Percentiles rank a stretch among this genome's conserved stretches.
These are phyloP conservation scores for Mormyrops boulengeri DNA, from an alignment of 2,797 vertebrate genomes.

Conservation along the genomic window DNA sequence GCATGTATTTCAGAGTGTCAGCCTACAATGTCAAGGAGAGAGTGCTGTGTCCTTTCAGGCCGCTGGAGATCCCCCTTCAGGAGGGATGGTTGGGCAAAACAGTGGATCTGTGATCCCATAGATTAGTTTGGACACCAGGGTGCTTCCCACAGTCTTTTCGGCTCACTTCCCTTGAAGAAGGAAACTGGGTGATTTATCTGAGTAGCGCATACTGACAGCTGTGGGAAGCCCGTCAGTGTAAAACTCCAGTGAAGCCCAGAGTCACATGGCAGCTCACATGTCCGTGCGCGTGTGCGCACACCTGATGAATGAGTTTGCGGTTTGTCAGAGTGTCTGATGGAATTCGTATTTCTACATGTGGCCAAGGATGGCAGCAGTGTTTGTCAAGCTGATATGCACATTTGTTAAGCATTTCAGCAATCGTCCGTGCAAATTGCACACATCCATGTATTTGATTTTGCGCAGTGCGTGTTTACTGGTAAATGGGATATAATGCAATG, in stretches of 20 bases:
- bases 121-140: neutral
- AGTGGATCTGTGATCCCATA: neutral
- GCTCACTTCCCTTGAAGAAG: neutral
- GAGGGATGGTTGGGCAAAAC: neutral
- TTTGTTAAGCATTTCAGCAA: neutral
- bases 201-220: constrained; percentile 34
- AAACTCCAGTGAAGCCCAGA: constrained; percentile 22
- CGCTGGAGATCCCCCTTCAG: neutral
- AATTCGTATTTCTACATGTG: neutral
- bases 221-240: constrained; percentile 36
- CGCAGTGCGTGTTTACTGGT: neutral
- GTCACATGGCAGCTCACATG: constrained; percentile 35
- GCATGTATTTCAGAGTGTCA: neutral
- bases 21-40: neutral
- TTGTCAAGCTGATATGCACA: neutral
- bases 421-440: neutral
- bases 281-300: neutral
- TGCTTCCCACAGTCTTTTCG: constrained; percentile 27
- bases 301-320: neutral
- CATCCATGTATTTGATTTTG: neutral
- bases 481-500: neutral
- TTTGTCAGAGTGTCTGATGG: neutral
- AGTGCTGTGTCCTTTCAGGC: neutral
- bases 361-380: neutral
- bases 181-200: constrained; percentile 38